These are phyloP conservation scores for Urophycis tenuis DNA, from an alignment of 2,797 vertebrate species.

Conservation along the genomic window DNA sequence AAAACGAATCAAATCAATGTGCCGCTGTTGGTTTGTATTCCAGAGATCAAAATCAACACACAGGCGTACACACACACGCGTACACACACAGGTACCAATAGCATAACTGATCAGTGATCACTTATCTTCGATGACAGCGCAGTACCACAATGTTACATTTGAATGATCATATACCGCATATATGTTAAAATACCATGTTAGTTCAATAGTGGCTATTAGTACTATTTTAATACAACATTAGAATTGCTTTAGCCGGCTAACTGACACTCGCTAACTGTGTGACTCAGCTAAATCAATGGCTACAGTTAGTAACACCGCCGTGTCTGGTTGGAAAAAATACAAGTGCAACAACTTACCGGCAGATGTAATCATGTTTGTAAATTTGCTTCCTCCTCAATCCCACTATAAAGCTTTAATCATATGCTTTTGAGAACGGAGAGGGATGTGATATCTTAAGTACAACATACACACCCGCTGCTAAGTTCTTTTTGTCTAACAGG, in stretches of 20 bases:
- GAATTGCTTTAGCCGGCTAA: slow-evolving; percentile 3
- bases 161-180: neutral
- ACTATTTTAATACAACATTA: neutral
- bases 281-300: slow-evolving; percentile 79
- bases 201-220: neutral
- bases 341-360: slow-evolving; percentile 62
- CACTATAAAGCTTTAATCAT: slow-evolving; percentile 18
- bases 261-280: slow-evolving; percentile 55
- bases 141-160: neutral
- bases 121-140: neutral
- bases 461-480: slow-evolving; percentile 28
- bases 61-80: neutral
- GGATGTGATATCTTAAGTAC: neutral
- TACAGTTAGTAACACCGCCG: slow-evolving; percentile 13
- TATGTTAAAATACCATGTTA: neutral
- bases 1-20: slow-evolving; percentile 16
- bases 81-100: neutral
- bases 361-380: slow-evolving; percentile 74
- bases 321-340: slow-evolving; percentile 24
- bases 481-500: slow-evolving; percentile 52
- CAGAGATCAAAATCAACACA: neutral
- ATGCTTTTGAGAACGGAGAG: neutral
- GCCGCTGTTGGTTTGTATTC: neutral
- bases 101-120: neutral
- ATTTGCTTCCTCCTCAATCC: slow-evolving; percentile 36